Conservation (phyloP, 1,140 invertebrate genomes). For the Neomicropteryx cornuta region DNA sequence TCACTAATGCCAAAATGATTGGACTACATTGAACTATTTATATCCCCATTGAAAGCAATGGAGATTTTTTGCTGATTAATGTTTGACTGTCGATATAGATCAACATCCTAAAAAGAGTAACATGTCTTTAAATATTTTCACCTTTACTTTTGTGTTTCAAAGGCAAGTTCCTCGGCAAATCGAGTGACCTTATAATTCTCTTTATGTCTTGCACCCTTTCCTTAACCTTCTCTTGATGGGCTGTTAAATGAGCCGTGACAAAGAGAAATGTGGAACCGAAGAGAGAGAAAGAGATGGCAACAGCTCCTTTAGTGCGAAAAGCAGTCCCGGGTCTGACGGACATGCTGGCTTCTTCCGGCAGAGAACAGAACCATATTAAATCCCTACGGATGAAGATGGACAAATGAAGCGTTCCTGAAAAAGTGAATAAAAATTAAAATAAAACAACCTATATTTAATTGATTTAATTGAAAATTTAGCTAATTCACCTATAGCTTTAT, state of each 20-base stretch:
- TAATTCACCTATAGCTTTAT: too few species aligned
- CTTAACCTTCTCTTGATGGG: conserved; percentile 79
- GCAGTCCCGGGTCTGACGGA: conserved; percentile 79
- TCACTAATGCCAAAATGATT: too few species aligned
- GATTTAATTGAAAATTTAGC: too few species aligned
- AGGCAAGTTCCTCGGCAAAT: conserved; percentile 73
- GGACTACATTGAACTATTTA: too few species aligned
- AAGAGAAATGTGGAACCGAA: conserved; percentile 92
- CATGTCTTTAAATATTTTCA: too few species aligned
- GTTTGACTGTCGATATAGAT: too few species aligned
- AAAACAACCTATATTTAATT: too few species aligned
- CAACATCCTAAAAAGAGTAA: too few species aligned
- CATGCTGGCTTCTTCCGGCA: conserved; percentile 76
- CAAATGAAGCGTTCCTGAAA: conserved; percentile 72
- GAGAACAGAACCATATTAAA: conserved; percentile 87
- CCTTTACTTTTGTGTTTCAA: conserved; percentile 66
- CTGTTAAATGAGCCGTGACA: conserved; percentile 85
- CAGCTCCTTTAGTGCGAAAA: conserved; percentile 86
- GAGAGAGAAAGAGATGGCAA: conserved; percentile 77
- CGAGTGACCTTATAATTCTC: conserved; percentile 72
- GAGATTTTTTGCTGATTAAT: too few species aligned
- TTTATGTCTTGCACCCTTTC: conserved; percentile 79
- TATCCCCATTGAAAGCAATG: too few species aligned
- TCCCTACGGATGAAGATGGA: conserved; percentile 79
- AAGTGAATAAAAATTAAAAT: too few species aligned